A percentile compares a stretch with the other conserved stretches of the same genome.
Evolutionary conservation across 2,113 vertebrate species (phyloP).

Genomic region (Brachirus orientalis): DNA sequence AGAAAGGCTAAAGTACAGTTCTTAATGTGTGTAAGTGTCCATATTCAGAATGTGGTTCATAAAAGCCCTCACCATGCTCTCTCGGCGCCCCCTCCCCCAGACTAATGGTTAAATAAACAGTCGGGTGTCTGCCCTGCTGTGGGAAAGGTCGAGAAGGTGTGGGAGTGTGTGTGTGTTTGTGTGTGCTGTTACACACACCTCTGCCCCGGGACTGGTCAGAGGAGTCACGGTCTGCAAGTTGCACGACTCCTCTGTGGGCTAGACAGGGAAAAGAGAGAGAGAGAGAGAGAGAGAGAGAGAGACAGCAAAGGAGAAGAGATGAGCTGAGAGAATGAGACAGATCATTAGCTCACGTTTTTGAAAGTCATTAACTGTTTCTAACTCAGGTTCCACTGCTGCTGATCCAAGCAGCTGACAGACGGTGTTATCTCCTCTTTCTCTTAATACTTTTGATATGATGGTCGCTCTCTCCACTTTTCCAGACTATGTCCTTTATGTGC

Average conservation of each 20-base stretch:
- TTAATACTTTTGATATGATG: background rate
- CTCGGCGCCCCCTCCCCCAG: slow-evolving; percentile 38
- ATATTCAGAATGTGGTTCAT: slow-evolving; percentile 12
- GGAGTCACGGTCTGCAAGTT: slow-evolving; percentile 44
- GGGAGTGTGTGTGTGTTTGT: slow-evolving; percentile 40
- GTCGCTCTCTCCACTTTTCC: background rate
- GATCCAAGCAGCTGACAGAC: too few relatives aligned
- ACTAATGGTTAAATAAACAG: slow-evolving; percentile 75
- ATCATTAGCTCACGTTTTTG: too few relatives aligned
- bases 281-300: slow-evolving; percentile 36
- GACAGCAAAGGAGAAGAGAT: too few relatives aligned
- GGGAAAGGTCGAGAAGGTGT: slow-evolving; percentile 57
- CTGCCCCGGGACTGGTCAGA: too few relatives aligned
- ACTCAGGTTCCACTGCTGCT: too few relatives aligned
- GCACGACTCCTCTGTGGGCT: slow-evolving; percentile 53
- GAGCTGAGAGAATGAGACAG: slow-evolving; percentile 43
- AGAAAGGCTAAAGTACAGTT: too few relatives aligned
- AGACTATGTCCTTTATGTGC: too few relatives aligned
- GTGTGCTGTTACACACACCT: slow-evolving; percentile 44
- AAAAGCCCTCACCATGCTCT: slow-evolving; percentile 27
- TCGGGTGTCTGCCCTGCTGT: slow-evolving; percentile 61
- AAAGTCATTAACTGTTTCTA: slow-evolving; percentile 58
- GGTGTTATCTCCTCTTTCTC: slow-evolving; percentile 19
- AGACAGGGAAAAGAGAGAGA: slow-evolving; percentile 37
- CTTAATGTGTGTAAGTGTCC: background rate